Evolutionary conservation across 2,797 vertebrate species (phyloP), one percentile per base, ranked within the genome.

Genomic region (Sebastiscus albofasciatus): DNA sequence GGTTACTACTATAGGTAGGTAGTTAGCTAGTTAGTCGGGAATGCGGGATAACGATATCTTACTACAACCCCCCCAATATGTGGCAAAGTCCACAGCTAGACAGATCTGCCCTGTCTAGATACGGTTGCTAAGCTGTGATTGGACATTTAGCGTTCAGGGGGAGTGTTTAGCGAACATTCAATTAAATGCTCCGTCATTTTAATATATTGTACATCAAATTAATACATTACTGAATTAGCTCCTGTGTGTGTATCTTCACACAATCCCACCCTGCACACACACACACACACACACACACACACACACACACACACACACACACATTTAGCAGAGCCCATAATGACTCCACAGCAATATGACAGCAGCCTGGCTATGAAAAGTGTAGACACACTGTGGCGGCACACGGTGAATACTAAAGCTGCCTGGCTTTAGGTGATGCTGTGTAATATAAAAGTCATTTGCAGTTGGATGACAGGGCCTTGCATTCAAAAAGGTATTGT

Each of bases 381-480:
- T 79, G 80, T 78, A 65, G 81, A 87, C 75, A 76, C 79, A 80
- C 78, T 42, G 68, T 61, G 87, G 82, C 72, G 81, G 82, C 81
- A 73, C 83, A 52, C 16, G 1, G 33, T 82, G 88, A 93, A 89
- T 87, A 87, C 87, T 89, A 84, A 92, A 76, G 72, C 68, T 42
- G 54, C 77, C 67, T 52, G 49, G 79, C 79, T 83, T 66, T 61
- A 18, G 83, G 13, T 84, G 42, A 46, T 46, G 75, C 77, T 62
- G 77, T 70, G 84, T 89, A 81, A 87, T 90, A 91, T 89, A 77
- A 90, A 93, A 93, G 90, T 88, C 20, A 91, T 94, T 91, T 93
- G 75, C 82, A 79, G 82, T 22, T 80, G 81, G 81, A 83, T 91
- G 90, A 91, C 79, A 83, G 78, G 26, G 54, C 13, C 77, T 75